These are phyloP conservation scores for Cyphotilapia sp. DNA, from an alignment of 2,113 vertebrate genomes.

Conservation along the genomic window DNA sequence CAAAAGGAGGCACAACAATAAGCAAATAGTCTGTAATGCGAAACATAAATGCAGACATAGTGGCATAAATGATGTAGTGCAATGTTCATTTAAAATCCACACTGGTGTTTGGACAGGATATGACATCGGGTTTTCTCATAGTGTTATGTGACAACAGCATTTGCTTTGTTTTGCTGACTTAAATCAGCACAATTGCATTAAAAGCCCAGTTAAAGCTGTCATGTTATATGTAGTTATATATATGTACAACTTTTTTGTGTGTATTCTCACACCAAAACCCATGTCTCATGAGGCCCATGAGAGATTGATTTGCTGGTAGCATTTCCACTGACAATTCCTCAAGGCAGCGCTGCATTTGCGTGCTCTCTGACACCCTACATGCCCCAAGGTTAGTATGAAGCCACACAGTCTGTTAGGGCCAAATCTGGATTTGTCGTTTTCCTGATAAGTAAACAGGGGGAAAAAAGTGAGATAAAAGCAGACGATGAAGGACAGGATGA, in stretches of 20 bases:
- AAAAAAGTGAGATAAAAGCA: conserved; percentile 50
- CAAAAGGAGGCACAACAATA: background rate
- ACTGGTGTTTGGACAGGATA: background rate
- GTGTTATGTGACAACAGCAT: background rate
- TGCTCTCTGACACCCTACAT: conserved; percentile 53
- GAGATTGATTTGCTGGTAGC: conserved; percentile 62
- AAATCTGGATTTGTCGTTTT: conserved; percentile 66
- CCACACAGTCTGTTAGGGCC: conserved; percentile 49
- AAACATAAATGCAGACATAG: background rate
- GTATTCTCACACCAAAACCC: conserved; percentile 33
- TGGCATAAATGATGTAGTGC: background rate
- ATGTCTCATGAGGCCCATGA: conserved; percentile 40
- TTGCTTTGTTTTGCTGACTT: background rate
- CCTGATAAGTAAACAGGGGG: conserved; percentile 50
- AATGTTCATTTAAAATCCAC: background rate
- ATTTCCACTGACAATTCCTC: conserved; percentile 62
- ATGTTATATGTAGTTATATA: background rate
- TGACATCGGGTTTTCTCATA: background rate
- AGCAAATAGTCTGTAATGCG: background rate
- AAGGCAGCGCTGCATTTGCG: conserved; percentile 46
- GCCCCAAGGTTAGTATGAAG: conserved; percentile 47
- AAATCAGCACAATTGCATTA: background rate
- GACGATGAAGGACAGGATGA: conserved; percentile 52
- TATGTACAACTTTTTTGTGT: background rate
- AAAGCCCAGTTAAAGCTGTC: background rate